Evolutionary conservation across 2,888 invertebrate genomes (phyloP).

Genomic region (Cremastobaeus sp.): DNA sequence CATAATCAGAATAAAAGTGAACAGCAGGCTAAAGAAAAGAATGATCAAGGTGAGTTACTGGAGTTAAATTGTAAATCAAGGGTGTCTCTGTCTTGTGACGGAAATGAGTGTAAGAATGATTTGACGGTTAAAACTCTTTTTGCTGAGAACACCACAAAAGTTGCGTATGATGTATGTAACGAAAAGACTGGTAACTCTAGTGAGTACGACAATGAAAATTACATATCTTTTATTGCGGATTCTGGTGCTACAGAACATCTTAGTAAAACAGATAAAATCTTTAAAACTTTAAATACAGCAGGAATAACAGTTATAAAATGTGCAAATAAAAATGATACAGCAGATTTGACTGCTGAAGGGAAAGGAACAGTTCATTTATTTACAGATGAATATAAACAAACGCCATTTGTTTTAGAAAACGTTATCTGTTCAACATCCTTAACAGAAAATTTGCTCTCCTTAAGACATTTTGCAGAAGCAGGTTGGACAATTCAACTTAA

Average conservation of each 20-base stretch:
- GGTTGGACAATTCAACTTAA: slow-evolving; percentile 5
- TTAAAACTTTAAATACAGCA: not conserved
- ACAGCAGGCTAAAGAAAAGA: too few relatives aligned
- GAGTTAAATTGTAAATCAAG: too few relatives aligned
- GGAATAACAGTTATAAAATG: slow-evolving; percentile 8
- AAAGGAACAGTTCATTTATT: not conserved
- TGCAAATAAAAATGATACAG: slow-evolving; percentile 11
- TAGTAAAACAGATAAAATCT: not conserved
- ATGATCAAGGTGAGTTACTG: too few relatives aligned
- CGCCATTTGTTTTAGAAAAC: not conserved
- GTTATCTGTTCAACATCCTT: slow-evolving; percentile 12
- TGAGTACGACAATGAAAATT: not conserved
- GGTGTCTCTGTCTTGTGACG: too few relatives aligned
- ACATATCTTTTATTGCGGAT: slow-evolving; percentile 3
- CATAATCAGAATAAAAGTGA: too few relatives aligned
- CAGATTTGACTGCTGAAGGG: slow-evolving; percentile 2
- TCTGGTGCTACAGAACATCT: slow-evolving; percentile 8
- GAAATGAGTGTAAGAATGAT: too few relatives aligned
- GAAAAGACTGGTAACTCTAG: too few relatives aligned
- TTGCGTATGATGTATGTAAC: not conserved
- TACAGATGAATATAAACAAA: not conserved
- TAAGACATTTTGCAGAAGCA: slow-evolving; percentile 1
- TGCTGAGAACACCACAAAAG: too few relatives aligned
- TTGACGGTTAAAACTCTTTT: too few relatives aligned
- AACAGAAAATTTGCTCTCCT: slow-evolving; percentile 4